phyloP scores from a whole-genome alignment of 2,113 vertebrate species.

The Grantiella picta region DNA sequence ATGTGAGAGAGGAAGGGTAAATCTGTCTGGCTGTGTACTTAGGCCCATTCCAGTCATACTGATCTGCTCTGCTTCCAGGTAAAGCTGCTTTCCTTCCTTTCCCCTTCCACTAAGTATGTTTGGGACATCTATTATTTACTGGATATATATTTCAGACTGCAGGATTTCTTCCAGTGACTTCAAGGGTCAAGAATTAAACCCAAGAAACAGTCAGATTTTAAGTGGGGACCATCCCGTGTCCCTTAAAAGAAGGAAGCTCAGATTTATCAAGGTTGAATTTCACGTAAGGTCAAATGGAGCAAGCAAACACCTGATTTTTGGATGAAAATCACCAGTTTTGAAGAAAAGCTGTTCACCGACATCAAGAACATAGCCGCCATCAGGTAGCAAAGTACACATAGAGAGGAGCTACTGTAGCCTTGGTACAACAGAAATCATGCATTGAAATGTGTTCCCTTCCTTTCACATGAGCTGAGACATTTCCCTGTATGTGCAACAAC shows the following conservation, averaged over 20 bases:
- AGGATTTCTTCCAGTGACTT: background rate
- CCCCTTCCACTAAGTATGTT: background rate
- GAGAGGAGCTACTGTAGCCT: background rate
- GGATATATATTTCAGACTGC: background rate
- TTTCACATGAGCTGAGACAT: background rate
- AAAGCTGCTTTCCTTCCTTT: background rate
- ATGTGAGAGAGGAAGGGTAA: background rate
- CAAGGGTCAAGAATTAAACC: background rate
- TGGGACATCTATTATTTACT: background rate
- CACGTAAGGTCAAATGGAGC: background rate
- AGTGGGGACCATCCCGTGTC: background rate
- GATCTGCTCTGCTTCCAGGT: background rate
- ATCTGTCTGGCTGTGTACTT: background rate
- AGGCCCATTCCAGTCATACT: background rate
- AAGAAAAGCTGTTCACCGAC: background rate
- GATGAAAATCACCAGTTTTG: background rate
- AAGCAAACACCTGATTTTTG: background rate
- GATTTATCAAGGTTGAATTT: background rate
- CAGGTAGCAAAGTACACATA: background rate
- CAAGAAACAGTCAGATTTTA: background rate
- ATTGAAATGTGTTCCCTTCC: background rate
- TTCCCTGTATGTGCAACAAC: background rate
- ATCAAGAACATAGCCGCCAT: background rate
- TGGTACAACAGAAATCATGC: background rate
- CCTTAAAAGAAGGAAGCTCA: background rate